Evolutionary conservation across 2,888 invertebrate species (phyloP).

Genomic region (Melanchra persicariae): DNA sequence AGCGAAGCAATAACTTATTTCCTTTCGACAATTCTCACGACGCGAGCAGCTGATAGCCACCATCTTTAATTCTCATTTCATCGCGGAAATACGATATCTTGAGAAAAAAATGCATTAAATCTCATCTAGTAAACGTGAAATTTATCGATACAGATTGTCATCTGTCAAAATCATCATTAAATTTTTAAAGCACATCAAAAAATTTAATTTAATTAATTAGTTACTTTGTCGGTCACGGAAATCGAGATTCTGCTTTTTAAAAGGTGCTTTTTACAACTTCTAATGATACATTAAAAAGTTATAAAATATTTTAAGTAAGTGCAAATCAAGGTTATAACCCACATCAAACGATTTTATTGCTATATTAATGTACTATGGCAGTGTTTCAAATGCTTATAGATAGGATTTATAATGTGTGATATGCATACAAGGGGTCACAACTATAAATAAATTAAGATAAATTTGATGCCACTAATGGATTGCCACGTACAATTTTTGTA

Average conservation of each 20-base stretch:
- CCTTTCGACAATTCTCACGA: slow-evolving; percentile 57
- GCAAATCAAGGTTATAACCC: slow-evolving; percentile 54
- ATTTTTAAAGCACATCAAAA: slow-evolving; percentile 21
- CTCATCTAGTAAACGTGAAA: slow-evolving; percentile 25
- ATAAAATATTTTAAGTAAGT: slow-evolving; percentile 59
- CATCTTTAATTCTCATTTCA: slow-evolving; percentile 24
- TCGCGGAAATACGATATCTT: slow-evolving; percentile 46
- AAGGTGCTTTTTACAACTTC: slow-evolving; percentile 51
- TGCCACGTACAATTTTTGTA: not conserved
- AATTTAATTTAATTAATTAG: slow-evolving; percentile 55
- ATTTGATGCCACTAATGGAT: slow-evolving; percentile 19
- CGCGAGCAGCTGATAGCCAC: slow-evolving; percentile 20
- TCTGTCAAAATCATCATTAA: slow-evolving; percentile 47
- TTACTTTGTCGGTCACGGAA: slow-evolving; percentile 43
- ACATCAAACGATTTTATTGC: slow-evolving; percentile 46
- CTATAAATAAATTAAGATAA: slow-evolving; percentile 28
- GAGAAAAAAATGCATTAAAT: slow-evolving; percentile 46
- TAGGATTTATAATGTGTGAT: slow-evolving; percentile 38
- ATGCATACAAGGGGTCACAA: slow-evolving; percentile 24
- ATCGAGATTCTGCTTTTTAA: slow-evolving; percentile 35
- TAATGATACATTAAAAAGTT: slow-evolving; percentile 58
- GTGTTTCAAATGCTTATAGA: slow-evolving; percentile 38
- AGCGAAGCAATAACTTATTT: slow-evolving; percentile 47
- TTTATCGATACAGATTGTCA: slow-evolving; percentile 37
- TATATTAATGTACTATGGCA: slow-evolving; percentile 33